Evolutionary conservation across 2,888 invertebrate genomes (phyloP).

Genomic region (Cosmia trapezina): DNA sequence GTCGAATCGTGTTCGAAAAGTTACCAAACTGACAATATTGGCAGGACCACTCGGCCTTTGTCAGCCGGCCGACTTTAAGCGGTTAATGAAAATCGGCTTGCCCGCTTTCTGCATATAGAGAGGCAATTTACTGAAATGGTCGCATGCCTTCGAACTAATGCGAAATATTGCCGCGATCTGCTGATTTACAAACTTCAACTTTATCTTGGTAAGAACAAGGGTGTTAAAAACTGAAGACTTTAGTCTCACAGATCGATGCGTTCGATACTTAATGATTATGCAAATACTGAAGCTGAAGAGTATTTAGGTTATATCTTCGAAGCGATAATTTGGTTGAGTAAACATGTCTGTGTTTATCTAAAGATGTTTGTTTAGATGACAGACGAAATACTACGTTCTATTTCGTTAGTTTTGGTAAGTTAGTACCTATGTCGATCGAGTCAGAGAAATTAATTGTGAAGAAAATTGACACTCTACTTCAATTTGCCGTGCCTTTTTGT

Average conservation of each 20-base stretch:
- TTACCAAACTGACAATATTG: conserved; percentile 62
- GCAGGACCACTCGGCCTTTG: conserved; percentile 73
- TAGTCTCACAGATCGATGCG: conserved; percentile 61
- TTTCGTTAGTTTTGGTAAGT: not conserved
- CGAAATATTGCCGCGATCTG: conserved; percentile 75
- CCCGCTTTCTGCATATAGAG: conserved; percentile 87
- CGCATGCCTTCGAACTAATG: conserved; percentile 81
- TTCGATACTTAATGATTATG: conserved; percentile 80
- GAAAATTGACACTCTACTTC: not conserved
- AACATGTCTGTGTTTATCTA: conserved; percentile 28
- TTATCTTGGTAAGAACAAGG: conserved; percentile 39
- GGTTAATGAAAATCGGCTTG: conserved; percentile 86
- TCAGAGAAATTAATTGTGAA: not conserved
- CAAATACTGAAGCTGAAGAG: conserved; percentile 76
- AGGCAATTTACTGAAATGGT: conserved; percentile 85
- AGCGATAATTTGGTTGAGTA: conserved; percentile 65
- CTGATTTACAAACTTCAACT: conserved; percentile 58
- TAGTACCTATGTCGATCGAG: too few species aligned
- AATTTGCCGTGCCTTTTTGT: too few species aligned
- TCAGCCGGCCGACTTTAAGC: conserved; percentile 73
- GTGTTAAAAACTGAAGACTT: conserved; percentile 11
- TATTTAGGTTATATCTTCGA: conserved; percentile 75
- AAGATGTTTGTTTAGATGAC: conserved; percentile 34
- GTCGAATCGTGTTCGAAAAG: conserved; percentile 38
- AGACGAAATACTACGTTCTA: not conserved